Base-by-base conservation (phyloP, 2,888 invertebrate genomes). In the Blomia tropicalis region DNA sequence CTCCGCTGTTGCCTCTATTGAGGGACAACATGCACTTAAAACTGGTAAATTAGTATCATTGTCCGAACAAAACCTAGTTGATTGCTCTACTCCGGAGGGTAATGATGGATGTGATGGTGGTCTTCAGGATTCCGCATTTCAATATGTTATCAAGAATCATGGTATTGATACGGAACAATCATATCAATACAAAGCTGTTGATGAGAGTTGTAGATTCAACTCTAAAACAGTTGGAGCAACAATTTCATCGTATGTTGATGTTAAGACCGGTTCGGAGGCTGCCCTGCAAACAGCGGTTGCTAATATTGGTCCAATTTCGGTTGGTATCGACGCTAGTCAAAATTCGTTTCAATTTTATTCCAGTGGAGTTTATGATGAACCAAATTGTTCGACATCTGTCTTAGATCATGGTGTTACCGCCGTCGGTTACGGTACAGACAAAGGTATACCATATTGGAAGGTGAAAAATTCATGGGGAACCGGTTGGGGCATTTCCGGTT, bases 381-480 rank as follows among this genome's bases (percentile, higher is more conserved):
- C 77, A 0, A 74, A 77, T 58, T 90, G 90, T 73, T 77, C 79
- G 0, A 73, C 75, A 1, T 7, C 19, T 4, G 1, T 1, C 14
- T 80, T 91, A n/a, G 90, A 91, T 75, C 91, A 92, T 71, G 91
- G 90, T 0, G 87, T 91, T 79, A 74, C 91, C 44, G 79, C 87
- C n/a, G 83, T 92, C 17, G 92, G 92, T 0, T 92, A 90, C 71
- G 89, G 88, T 14, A 72, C 73, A 14, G 7, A 25, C 11, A 71
- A 74, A 60, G 72, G 72, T 0, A 81, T 79, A 4, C 80, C 83
- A 63, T 83, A 83, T 68, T 91, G 89, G 89, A 82, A 90, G 43
- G 76, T 90, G 62, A 86, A 90, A 71, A 91, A 90, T 76, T 88
- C 89, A 83, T 92, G 91, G 91, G 87, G 90, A 2, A 75, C 77